A percentile compares a stretch with the other conserved stretches of the same genome.
These are phyloP conservation scores for Etheostoma cragini DNA, from an alignment of 2,113 vertebrate species.

Conservation along the genomic window DNA sequence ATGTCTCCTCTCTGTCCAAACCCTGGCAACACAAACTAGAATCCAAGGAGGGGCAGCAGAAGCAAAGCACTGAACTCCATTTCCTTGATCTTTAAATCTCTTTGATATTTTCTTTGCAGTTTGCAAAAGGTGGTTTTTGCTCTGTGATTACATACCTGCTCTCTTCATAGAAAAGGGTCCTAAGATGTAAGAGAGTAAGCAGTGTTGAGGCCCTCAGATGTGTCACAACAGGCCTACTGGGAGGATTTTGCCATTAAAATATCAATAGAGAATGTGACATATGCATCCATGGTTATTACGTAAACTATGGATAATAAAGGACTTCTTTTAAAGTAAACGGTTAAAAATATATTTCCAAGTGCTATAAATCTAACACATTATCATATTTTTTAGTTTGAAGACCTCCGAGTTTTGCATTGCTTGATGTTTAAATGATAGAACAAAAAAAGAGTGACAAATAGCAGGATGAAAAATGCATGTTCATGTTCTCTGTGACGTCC, in stretches of 20 bases:
- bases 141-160: background rate
- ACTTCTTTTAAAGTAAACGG: background rate
- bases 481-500: background rate
- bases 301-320: background rate
- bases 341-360: background rate
- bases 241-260: background rate
- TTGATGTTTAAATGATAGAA: no score
- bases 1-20: conserved; percentile 27
- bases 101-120: background rate
- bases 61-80: conserved; percentile 31
- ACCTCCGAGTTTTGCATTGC: background rate
- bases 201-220: background rate
- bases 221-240: conserved; percentile 10
- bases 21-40: background rate
- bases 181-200: background rate
- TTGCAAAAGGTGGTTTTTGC: background rate
- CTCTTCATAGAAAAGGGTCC: background rate
- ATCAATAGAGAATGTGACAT: background rate
- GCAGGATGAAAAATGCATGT: background rate
- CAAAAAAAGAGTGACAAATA: background rate
- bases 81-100: background rate
- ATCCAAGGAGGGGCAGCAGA: conserved; percentile 14
- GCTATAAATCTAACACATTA: background rate
- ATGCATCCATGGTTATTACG: background rate
- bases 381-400: background rate